Percentiles rank a stretch among this genome's conserved stretches.
phyloP scores from a whole-genome alignment of 2,888 invertebrate genomes.

The Lysandra coridon region DNA sequence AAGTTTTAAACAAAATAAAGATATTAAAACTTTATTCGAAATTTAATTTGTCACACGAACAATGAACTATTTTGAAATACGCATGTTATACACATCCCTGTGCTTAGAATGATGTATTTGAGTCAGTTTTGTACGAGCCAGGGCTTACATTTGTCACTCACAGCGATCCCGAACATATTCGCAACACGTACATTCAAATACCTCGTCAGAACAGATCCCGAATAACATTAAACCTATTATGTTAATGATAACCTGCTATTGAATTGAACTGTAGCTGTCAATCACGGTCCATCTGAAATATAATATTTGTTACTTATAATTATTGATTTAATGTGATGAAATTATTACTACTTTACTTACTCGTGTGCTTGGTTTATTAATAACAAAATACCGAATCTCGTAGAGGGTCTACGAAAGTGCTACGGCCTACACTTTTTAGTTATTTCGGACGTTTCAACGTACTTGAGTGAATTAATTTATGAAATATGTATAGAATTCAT shows the following conservation, averaged over 20 bases:
- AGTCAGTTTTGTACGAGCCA: slow-evolving; percentile 29
- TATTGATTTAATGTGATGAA: neutral
- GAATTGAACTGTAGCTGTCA: neutral
- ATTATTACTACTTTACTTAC: neutral
- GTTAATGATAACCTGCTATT: slow-evolving; percentile 1
- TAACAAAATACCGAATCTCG: neutral
- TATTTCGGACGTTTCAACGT: neutral
- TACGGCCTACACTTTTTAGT: neutral
- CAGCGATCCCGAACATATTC: slow-evolving; percentile 37
- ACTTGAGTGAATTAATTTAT: neutral
- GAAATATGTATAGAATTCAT: too few species aligned
- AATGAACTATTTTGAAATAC: slow-evolving; percentile 3
- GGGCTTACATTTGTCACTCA: slow-evolving; percentile 40
- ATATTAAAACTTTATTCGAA: neutral
- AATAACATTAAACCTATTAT: slow-evolving; percentile 5
- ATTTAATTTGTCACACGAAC: neutral
- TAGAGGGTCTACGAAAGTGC: neutral
- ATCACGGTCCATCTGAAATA: neutral
- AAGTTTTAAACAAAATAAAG: too few species aligned
- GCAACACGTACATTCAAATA: slow-evolving; percentile 43
- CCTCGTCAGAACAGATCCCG: slow-evolving; percentile 4
- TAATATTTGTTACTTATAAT: neutral
- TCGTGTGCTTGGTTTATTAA: neutral
- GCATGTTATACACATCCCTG: slow-evolving; percentile 1
- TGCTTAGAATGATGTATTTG: slow-evolving; percentile 22